Conservation (phyloP, 2,888 invertebrate species). For the Plagodis dolabraria region DNA sequence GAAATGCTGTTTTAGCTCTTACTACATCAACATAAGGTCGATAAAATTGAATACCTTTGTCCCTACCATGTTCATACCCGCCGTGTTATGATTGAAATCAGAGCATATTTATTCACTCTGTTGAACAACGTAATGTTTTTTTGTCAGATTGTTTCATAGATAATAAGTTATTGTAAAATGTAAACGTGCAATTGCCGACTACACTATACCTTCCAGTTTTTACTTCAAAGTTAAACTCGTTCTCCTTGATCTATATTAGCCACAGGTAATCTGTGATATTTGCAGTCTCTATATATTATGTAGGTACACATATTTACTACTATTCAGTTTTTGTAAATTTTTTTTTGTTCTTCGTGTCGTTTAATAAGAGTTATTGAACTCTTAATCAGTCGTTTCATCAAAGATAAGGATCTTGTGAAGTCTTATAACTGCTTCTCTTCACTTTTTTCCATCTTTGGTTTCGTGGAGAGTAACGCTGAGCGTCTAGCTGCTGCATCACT, state of each 20-base stretch:
- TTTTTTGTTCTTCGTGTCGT: too few species aligned
- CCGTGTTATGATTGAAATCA: constrained; percentile 24
- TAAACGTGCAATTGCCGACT: constrained; percentile 29
- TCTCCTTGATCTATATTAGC: constrained; percentile 49
- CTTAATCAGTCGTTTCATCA: too few species aligned
- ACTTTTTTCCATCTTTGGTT: too few species aligned
- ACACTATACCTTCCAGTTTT: constrained; percentile 33
- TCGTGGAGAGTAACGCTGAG: too few species aligned
- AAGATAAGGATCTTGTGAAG: too few species aligned
- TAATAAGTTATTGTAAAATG: constrained; percentile 28
- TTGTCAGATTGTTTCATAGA: constrained; percentile 47
- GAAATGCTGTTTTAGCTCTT: constrained; percentile 6
- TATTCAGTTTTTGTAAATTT: too few species aligned
- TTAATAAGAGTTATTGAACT: too few species aligned
- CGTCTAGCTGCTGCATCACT: too few species aligned
- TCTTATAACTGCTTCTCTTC: too few species aligned
- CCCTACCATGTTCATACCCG: constrained; percentile 1
- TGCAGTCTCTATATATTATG: too few species aligned
- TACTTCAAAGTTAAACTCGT: constrained; percentile 8
- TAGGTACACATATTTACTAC: too few species aligned
- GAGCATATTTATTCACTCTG: constrained; percentile 44
- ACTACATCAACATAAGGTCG: constrained; percentile 1
- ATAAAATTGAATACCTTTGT: background rate
- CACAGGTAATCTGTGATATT: too few species aligned
- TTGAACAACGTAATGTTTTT: constrained; percentile 57